Base-by-base conservation (phyloP, 2,113 vertebrate species). In the Solenodon paradoxus region DNA sequence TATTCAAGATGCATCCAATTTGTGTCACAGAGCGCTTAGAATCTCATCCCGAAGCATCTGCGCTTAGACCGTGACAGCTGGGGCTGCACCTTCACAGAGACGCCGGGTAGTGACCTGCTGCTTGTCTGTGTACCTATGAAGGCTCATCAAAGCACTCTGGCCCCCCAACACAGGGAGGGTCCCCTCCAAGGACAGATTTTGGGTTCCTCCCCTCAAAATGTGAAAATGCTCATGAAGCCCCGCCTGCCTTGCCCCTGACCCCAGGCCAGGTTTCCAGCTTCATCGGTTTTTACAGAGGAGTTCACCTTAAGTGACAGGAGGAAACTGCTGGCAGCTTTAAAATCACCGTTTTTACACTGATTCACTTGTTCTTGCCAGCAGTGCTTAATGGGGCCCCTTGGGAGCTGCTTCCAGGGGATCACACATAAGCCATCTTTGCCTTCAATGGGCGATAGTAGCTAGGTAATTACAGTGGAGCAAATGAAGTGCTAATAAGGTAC, bases 61-160 rank as follows among this genome's bases (percentile, higher is more conserved):
- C 5, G 0, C 2, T 3, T 19, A 51, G 5, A 45, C 19, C 15
- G 13, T 57, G 42, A 3, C 2, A 4, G 35, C n/a, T 2, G 45
- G n/a, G 9, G n/a, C 57, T 51, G 0, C 0, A 0, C 32, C 53
- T 77, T 64, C 16, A 2, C 49, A 38, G 87, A 20, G 40, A 32
- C 12, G 1, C 68, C 32, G 61, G 53, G 17, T 9, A 5, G 17
- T 57, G 9, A 9, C 24, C 42, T 13, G 35, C 24, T 63, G 61
- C 9, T 7, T 0, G 9, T 19, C 64, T 32, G 26, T 26, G 16
- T 35, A 28, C 20, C 47, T 45, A 45, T 64, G 30, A 79, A 19
- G 69, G 24, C 13, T 45, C 45, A 32, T 63, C 78, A 11, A 19
- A 61, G 35, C 0, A 0, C 47, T 74, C 32, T 17, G 17, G n/a